A percentile compares a stretch with the other conserved stretches of the same genome.
phyloP scores from a whole-genome alignment of 2,888 invertebrate species.

The Apodemia hepburni region DNA sequence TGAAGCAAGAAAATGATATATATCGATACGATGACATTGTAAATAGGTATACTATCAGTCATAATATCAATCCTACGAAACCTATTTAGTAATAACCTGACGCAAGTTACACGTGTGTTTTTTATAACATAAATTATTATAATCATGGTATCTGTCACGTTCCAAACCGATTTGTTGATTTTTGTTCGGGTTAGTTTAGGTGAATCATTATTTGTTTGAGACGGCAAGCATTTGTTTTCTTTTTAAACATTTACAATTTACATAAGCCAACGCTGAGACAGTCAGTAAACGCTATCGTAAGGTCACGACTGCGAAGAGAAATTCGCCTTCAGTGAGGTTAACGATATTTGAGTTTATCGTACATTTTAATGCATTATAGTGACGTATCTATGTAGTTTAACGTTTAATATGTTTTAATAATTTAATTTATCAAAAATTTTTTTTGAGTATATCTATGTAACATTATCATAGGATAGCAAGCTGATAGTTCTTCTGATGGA shows the following conservation, averaged over 20 bases:
- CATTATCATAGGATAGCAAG: too few relatives aligned
- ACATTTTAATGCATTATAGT: conserved; percentile 5
- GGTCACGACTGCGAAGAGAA: conserved; percentile 39
- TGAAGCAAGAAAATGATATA: too few relatives aligned
- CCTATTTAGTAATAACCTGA: too few relatives aligned
- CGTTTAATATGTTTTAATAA: too few relatives aligned
- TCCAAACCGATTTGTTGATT: not conserved
- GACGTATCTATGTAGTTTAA: not conserved
- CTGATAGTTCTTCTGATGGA: too few relatives aligned
- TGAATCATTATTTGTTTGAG: conserved; percentile 16
- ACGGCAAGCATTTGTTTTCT: conserved; percentile 7
- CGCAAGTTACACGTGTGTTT: too few relatives aligned
- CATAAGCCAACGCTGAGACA: conserved; percentile 36
- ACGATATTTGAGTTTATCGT: conserved; percentile 7
- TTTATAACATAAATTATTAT: not conserved
- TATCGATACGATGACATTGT: too few relatives aligned
- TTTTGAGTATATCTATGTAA: too few relatives aligned
- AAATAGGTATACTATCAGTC: too few relatives aligned
- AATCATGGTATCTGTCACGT: not conserved
- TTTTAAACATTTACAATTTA: conserved; percentile 51
- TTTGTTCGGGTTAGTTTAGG: conserved; percentile 6
- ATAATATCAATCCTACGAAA: too few relatives aligned
- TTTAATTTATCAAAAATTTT: too few relatives aligned
- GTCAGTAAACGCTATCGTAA: conserved; percentile 29
- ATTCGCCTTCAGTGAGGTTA: conserved; percentile 3